phyloP scores from a whole-genome alignment of 2,797 vertebrate species.

The Chelidonichthys spinosus region DNA sequence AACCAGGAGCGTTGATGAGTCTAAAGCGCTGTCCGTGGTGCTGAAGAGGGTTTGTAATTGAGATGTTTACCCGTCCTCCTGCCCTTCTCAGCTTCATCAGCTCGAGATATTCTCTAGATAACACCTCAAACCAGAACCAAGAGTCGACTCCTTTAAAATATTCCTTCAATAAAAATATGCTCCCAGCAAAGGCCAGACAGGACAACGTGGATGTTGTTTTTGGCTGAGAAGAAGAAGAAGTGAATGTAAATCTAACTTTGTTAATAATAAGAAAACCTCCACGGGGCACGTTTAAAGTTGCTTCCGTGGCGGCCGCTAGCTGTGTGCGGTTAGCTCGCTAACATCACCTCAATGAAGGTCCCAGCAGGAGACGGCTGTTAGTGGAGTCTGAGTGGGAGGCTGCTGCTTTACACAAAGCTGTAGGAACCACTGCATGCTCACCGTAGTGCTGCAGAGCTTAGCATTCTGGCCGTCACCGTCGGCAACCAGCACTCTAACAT shows the following conservation, averaged over 20 bases:
- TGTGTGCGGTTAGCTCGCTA: constrained; percentile 12
- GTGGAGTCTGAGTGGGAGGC: constrained; percentile 24
- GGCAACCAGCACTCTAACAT: constrained; percentile 17
- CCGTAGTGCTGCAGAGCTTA: background rate
- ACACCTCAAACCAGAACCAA: too few relatives aligned
- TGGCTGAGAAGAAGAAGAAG: background rate
- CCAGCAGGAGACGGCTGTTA: constrained; percentile 20
- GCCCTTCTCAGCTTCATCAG: background rate
- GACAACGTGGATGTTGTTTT: background rate
- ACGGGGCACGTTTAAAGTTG: background rate
- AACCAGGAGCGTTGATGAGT: background rate
- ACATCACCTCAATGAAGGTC: background rate
- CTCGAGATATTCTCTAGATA: background rate
- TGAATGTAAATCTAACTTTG: constrained; percentile 8
- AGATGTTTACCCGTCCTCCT: background rate
- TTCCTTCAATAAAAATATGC: too few relatives aligned
- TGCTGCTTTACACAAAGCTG: constrained; percentile 37
- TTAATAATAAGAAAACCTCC: background rate
- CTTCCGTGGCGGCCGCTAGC: constrained; percentile 3
- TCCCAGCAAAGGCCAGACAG: background rate
- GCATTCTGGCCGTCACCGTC: too few relatives aligned
- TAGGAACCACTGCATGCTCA: background rate
- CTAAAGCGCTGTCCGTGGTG: background rate
- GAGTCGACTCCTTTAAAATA: too few relatives aligned
- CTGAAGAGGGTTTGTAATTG: background rate